Evolutionary conservation across 2,888 invertebrate species (phyloP).

Genomic region (Mayetiola destructor): DNA sequence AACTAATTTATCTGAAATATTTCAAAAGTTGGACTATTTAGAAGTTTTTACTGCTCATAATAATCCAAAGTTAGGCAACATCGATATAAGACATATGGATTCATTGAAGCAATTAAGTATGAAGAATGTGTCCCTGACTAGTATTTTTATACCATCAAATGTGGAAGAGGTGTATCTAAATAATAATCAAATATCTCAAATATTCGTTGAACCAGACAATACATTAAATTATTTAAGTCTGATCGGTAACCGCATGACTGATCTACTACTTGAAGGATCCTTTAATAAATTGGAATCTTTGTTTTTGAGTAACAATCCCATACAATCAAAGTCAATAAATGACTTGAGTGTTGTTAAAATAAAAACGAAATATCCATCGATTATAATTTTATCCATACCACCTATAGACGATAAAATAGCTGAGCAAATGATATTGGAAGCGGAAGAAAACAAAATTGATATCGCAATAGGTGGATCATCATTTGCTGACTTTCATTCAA

Average conservation of each 20-base stretch:
- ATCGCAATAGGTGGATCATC: neutral
- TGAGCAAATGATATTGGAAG: neutral
- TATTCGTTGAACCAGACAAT: slow-evolving; percentile 3
- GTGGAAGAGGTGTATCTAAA: neutral
- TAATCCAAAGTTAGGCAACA: neutral
- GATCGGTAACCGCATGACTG: neutral
- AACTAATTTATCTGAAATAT: slow-evolving; percentile 3
- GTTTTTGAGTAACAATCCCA: too few relatives aligned
- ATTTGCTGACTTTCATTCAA: neutral
- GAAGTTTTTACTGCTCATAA: neutral
- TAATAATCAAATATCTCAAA: slow-evolving; percentile 1
- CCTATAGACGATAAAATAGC: neutral
- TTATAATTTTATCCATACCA: neutral
- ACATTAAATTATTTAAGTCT: neutral
- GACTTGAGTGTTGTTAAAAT: neutral
- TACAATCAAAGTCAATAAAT: neutral
- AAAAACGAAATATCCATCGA: slow-evolving; percentile 3
- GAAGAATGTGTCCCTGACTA: neutral
- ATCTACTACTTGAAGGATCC: neutral
- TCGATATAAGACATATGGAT: slow-evolving; percentile 1
- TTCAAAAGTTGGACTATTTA: neutral
- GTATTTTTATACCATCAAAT: neutral
- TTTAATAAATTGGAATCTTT: neutral
- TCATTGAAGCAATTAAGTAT: neutral
- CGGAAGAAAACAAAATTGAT: neutral